phyloP scores from a whole-genome alignment of 2,113 vertebrate species.

The Reinhardtius hippoglossoides region DNA sequence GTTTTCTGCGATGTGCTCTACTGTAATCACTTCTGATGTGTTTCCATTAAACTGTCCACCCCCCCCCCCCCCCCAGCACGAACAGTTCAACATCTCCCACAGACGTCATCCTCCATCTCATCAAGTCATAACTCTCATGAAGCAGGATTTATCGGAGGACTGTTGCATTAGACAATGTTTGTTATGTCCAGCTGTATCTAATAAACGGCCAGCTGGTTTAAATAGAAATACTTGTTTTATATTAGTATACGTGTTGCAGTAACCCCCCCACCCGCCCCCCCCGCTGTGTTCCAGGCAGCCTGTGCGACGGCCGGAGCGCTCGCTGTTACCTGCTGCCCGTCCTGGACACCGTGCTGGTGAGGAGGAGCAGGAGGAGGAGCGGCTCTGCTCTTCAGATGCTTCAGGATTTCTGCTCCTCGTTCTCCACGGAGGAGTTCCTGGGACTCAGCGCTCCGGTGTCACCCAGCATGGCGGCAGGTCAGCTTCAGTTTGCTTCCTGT shows the following conservation, averaged over 20 bases:
- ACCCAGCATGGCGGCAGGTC: slow-evolving; percentile 89
- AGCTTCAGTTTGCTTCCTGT: slow-evolving; percentile 1
- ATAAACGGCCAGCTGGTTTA: too few species aligned
- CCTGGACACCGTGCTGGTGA: slow-evolving; percentile 91
- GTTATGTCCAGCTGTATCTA: too few species aligned
- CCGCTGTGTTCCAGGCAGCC: slow-evolving; percentile 80
- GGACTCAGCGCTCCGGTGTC: slow-evolving; percentile 92
- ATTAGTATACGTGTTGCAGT: background rate
- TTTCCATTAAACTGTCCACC: too few species aligned
- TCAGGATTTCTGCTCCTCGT: slow-evolving; percentile 88
- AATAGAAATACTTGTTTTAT: too few species aligned
- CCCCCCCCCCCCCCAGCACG: too few species aligned
- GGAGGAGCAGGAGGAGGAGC: slow-evolving; percentile 78
- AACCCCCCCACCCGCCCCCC: background rate
- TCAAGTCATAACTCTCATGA: too few species aligned
- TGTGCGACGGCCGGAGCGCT: slow-evolving; percentile 80
- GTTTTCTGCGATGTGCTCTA: too few species aligned
- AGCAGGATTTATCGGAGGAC: too few species aligned
- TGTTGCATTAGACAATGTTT: too few species aligned
- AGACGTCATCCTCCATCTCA: too few species aligned
- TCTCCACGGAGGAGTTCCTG: slow-evolving; percentile 83
- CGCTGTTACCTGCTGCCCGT: slow-evolving; percentile 88
- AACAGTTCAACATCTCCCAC: too few species aligned
- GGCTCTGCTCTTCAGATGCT: slow-evolving; percentile 90
- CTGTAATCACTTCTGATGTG: too few species aligned